A percentile compares a stretch with the other conserved stretches of the same genome.
Evolutionary conservation across 2,797 vertebrate genomes (phyloP).

Genomic region (Diglossa cyanea): DNA sequence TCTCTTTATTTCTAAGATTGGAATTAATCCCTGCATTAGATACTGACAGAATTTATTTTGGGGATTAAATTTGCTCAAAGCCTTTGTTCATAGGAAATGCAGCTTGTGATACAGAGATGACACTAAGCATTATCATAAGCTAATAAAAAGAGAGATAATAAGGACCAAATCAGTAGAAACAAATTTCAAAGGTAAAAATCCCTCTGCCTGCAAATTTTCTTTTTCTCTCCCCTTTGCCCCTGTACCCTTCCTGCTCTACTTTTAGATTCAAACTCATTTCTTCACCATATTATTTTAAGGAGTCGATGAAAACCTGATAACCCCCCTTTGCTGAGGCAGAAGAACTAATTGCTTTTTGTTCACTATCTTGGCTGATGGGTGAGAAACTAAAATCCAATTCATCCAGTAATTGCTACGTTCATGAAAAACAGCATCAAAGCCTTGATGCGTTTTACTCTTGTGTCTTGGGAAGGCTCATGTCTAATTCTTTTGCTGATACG

Average conservation of each 20-base stretch:
- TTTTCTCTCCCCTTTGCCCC: background rate
- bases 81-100: slow-evolving; percentile 34
- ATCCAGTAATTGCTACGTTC: slow-evolving; percentile 73
- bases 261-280: slow-evolving; percentile 8
- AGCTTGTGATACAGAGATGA: slow-evolving; percentile 11
- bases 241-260: background rate
- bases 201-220: background rate
- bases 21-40: slow-evolving; percentile 55
- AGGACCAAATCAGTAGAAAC: slow-evolving; percentile 35
- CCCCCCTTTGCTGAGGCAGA: slow-evolving; percentile 60
- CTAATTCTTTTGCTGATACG: slow-evolving; percentile 76
- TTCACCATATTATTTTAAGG: slow-evolving; percentile 42
- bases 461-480: slow-evolving; percentile 68
- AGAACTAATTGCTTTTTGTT: slow-evolving; percentile 81
- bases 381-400: slow-evolving; percentile 75
- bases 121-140: slow-evolving; percentile 28
- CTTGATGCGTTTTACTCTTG: slow-evolving; percentile 58
- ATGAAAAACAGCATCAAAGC: slow-evolving; percentile 73
- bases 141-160: slow-evolving; percentile 42
- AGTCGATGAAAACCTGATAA: slow-evolving; percentile 74
- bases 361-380: slow-evolving; percentile 73
- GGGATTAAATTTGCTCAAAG: slow-evolving; percentile 49
- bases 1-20: slow-evolving; percentile 35
- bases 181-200: slow-evolving; percentile 38
- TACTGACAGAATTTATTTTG: slow-evolving; percentile 28